Conservation (phyloP, 2,888 invertebrate genomes). For the Stomorhina lunata region DNA sequence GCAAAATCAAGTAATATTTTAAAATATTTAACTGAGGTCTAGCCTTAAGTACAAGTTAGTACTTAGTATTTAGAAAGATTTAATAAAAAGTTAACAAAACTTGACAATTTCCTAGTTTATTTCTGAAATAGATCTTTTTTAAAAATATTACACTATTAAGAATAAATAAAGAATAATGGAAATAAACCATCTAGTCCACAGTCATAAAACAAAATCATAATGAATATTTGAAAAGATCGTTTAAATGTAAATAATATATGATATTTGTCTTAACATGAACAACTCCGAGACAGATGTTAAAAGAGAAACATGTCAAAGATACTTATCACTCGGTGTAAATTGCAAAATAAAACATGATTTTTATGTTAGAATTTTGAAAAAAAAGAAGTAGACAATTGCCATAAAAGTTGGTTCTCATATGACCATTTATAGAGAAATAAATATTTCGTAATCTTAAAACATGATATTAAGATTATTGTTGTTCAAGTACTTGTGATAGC, state of each 20-base stretch:
- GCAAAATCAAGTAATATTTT: constrained; percentile 48
- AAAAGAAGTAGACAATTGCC: neutral
- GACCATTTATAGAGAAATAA: constrained; percentile 38
- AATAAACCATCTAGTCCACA: neutral
- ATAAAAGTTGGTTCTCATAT: neutral
- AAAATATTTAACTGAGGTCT: constrained; percentile 40
- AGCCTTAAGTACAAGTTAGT: neutral
- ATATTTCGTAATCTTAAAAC: constrained; percentile 15
- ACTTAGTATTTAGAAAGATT: neutral
- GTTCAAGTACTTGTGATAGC: neutral
- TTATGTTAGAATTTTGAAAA: neutral
- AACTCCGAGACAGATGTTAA: constrained; percentile 37
- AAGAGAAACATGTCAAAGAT: constrained; percentile 49
- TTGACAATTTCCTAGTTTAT: neutral
- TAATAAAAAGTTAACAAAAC: neutral
- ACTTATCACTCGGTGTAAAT: constrained; percentile 57
- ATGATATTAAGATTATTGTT: constrained; percentile 19
- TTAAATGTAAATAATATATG: constrained; percentile 29
- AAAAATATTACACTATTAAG: constrained; percentile 20
- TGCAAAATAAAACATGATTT: constrained; percentile 54
- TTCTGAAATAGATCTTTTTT: neutral
- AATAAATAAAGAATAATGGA: neutral
- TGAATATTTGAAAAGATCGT: constrained; percentile 31
- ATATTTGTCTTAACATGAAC: too few relatives aligned
- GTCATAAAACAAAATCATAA: neutral